Evolutionary conservation across 2,113 vertebrate species (phyloP).

Genomic region (human (Homo sapiens)): DNA sequence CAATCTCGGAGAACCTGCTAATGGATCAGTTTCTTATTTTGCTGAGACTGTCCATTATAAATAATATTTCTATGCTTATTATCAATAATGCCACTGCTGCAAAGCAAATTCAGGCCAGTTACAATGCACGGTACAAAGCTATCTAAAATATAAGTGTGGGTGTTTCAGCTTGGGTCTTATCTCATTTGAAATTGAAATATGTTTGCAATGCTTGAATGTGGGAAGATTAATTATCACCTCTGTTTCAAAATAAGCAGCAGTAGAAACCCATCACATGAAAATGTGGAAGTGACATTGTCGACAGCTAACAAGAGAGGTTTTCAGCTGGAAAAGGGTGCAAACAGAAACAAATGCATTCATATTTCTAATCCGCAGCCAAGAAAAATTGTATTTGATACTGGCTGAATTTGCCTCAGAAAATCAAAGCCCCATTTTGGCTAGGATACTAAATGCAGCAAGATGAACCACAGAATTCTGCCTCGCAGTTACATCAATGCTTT

Average conservation of each 20-base stretch:
- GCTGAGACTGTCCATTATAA: conserved; percentile 61
- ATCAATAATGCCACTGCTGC: conserved; percentile 70
- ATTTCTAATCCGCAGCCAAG: conserved; percentile 69
- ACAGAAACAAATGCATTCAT: conserved; percentile 76
- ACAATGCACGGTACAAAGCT: conserved; percentile 75
- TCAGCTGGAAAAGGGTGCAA: conserved; percentile 81
- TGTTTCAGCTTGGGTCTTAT: conserved; percentile 78
- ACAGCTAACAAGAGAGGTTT: conserved; percentile 80
- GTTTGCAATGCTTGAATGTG: conserved; percentile 87
- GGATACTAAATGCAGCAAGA: neutral
- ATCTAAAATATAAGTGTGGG: conserved; percentile 83
- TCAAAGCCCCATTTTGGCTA: neutral
- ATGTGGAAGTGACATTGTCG: conserved; percentile 83
- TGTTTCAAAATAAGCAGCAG: conserved; percentile 88
- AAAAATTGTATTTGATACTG: conserved; percentile 50
- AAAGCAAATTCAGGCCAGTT: conserved; percentile 80
- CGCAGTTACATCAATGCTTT: neutral
- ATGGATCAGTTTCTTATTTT: conserved; percentile 54
- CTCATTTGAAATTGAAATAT: conserved; percentile 90
- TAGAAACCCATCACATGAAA: conserved; percentile 84
- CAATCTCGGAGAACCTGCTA: conserved; percentile 14
- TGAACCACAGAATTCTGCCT: neutral
- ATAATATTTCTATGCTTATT: conserved; percentile 71
- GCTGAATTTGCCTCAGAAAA: conserved; percentile 58
- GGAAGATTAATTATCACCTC: conserved; percentile 94